Base-by-base conservation (phyloP, 2,113 vertebrate genomes). In the Corythoichthys haematopterus region DNA sequence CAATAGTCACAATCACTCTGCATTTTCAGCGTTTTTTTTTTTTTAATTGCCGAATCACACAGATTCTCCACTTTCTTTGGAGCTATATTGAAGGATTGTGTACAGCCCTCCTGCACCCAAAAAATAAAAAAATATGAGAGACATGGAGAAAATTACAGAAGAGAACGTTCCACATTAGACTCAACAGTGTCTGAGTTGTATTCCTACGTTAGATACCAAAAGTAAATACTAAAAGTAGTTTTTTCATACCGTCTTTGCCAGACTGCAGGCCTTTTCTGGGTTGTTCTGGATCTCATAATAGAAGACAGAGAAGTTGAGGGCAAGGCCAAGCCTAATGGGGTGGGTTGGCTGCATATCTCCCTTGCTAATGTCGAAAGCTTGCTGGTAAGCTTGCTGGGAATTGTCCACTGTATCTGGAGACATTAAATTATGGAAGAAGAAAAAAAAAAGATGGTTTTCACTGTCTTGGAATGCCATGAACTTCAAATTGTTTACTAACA, bases 301-400 rank as follows among this genome's bases (percentile, higher is more conserved):
- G 89, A 99, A 99, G 85, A 99, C 97, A 10, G 97, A 99, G 92
- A 99, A 99, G 91, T 99, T 99, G 71, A 99, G 93, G 56, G 97
- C 97, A 90, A 99, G 88, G 65, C 97, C 97, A 1, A 99, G 94
- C 87, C 97, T 93, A 85, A 99, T 99, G 43, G 97, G 97, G 83
- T 99, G 97, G 76, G 97, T 99, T 76, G 97, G 97, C 80, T 98
- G 96, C 97, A 99, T 99, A 86, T 98, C 95, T 73, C 93, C 94
- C 94, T 99, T 99, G 90, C 97, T 99, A 88, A 99, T 98, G 84
- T 98, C 97, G 89, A 99, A 99, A 16, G 97, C 97, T 88, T 96
- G 93, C 84, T 98, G 95, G 87, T 99, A 99, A 52, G 97, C 94
- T 72, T 94, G 87, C 91, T 98, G 97, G 74, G 97, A 99, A 86